Evolutionary conservation across 2,797 vertebrate genomes (phyloP), one percentile per base, ranked within the genome.

Genomic region (Anguilla megastoma): DNA sequence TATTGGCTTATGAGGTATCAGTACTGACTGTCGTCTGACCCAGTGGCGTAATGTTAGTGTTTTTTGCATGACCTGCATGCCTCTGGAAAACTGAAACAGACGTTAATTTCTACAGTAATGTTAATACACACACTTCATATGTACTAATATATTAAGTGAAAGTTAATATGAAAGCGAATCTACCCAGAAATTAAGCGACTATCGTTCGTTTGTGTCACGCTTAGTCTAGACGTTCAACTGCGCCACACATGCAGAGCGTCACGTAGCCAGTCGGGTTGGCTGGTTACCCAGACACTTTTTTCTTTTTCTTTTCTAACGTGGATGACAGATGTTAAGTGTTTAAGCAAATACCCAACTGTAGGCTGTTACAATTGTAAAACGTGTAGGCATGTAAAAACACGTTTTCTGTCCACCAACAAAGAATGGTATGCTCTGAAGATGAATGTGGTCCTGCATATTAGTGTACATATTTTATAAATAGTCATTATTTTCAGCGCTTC

Each of bases 181-280:
- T 66, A 24, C 5, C n/a, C n/a, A 9, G 69, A 41, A 76, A 33
- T 16, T 76, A 30, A 4, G 71, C 71, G 71, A 36, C 33, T 76
- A 10, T 76, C 12, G 2, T 36, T 36, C 2, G 12, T 33, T 10
- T 74, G 7, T 66, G 21, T 27, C 24, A 27, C 24, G 18, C 14
- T 69, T n/a, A 27, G n/a, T 27, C 0, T 2, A 7, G 7, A 2
- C 63, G 1, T 69, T 69, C 24, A 69, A n/a, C 3, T 27, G 18
- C 14, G 66, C 30, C 3, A 33, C 66, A 63, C 87, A 71, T 85
- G 87, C 84, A 30, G 69, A 27, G 16, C n/a, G 84, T 85, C 87
- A 88, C 87, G 87, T 85, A 85, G 16, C n/a, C 85, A 41, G 33
- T 24, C 24, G 56, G 18, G 4, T n/a, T 66, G 56, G 56, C 33